Base-by-base conservation (phyloP, 2,888 invertebrate genomes). In the Conistra vaccinii region DNA sequence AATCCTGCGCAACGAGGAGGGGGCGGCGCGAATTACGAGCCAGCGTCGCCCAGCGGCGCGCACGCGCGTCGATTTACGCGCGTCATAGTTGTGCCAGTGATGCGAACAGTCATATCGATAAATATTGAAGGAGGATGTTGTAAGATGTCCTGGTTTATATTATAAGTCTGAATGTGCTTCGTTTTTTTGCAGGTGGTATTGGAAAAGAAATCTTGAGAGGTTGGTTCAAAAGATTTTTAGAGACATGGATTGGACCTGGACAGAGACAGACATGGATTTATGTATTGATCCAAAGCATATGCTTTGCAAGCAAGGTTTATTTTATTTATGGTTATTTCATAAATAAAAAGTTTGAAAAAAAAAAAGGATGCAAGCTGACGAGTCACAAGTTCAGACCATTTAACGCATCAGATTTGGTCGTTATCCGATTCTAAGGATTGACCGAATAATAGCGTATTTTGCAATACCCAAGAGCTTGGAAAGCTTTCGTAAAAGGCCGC, bases 31-130 rank as follows among this genome's bases (percentile, higher is more conserved):
- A 95, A 95, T 95, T 95, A 95, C 94, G 94, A 94, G 90, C 90
- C 83, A 86, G 92, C 89, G 90, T 91, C 92, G 94, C 94, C 95
- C 94, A 89, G 82, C 90, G 95, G 95, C 94, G 94, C 93, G 93
- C 96, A 96, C 96, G 96, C 95, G 95, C 94, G 91, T 92, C 95
- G 95, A 96, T 96, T 96, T 96, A 95, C 96, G 96, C 96, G 95
- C 94, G 91, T 91, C 92, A 92, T 90, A 93, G 89, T 87, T 66
- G 71, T 90, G 26, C 67, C 48, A 93, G 93, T 85, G 93, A 85
- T 89, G 93, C n/a, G 74, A 58, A 3, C 7, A 10, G 23, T 60
- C 14, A 32, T 81, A 73, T 80, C 78, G 81, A 86, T 85, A 78
- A 51, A 73, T 66, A 66, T 66, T 66, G 51, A 58, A 12, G 17